Evolutionary conservation across 2,797 vertebrate genomes (phyloP), one percentile per base, ranked within the genome.

Genomic region (Bradypodion ventrale): DNA sequence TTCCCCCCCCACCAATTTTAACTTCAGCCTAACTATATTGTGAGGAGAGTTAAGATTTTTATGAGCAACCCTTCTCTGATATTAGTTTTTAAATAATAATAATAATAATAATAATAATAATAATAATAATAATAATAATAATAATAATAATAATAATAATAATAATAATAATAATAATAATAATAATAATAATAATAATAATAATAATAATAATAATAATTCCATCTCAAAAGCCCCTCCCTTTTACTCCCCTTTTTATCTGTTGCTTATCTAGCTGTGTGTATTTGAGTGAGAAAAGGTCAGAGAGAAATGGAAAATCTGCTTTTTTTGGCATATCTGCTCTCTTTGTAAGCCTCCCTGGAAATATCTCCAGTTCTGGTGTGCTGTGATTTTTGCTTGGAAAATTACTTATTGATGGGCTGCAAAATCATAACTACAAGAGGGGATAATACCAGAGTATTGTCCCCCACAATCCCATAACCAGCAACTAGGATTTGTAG

Each of bases 371-470:
- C 0, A 46, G n/a, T 37, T 82, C 79, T 87, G 27, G 75, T 49
- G 35, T 89, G 37, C 35, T 81, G 52, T 32, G 59, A n/a, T n/a
- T 75, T 86, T 84, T 83, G 84, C 49, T 78, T 62, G 19, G 56
- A 63, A 65, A 13, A 32, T 59, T 72, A 44, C 80, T 87, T 56
- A 63, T 49, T 40, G 80, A 85, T 42, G 42, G 84, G 37, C 56
- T 86, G 40, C 75, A 74, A 85, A 84, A 78, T 72, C 3, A n/a
- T 60, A 69, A 63, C 62, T 29, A 4, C 59, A 15, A 25, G 52
- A 66, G 42, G 75, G 23, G 35, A 21, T 56, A 19, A 15, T 56
- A 15, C 52, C 19, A 56, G 52, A 56, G 19, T 15, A 4, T 56
- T 23, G 56, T 4, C 3, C 21, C 16, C 52, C 52, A 56, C 15